Conservation (phyloP, 2,113 vertebrate genomes). For the Puntigrus tetrazona region DNA sequence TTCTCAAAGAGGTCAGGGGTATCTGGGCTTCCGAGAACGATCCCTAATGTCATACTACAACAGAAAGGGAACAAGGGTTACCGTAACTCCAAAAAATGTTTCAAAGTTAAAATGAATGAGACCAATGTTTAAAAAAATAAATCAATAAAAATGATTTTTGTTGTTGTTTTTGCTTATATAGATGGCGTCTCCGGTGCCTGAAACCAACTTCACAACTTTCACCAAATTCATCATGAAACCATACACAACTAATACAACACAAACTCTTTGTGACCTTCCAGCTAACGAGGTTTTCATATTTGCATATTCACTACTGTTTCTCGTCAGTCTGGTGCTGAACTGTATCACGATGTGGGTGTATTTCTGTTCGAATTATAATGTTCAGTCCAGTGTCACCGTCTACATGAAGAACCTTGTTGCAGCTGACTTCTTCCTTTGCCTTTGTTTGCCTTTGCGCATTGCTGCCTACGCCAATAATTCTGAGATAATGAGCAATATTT, state of each 20-base stretch:
- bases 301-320: conserved; percentile 63
- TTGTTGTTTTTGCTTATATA: background rate
- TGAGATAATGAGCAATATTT: conserved; percentile 37
- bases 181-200: background rate
- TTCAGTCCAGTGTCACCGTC: conserved; percentile 61
- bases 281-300: conserved; percentile 59
- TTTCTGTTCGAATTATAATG: conserved; percentile 56
- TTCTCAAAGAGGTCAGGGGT: too few relatives aligned
- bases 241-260: background rate
- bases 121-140: background rate
- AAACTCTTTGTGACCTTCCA: background rate
- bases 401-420: conserved; percentile 74
- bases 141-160: background rate
- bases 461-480: conserved; percentile 53
- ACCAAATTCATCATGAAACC: background rate
- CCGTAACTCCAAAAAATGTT: background rate
- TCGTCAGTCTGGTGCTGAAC: conserved; percentile 69
- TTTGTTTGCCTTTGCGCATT: conserved; percentile 69
- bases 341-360: conserved; percentile 69
- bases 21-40: too few relatives aligned
- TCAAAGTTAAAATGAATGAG: background rate
- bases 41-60: too few relatives aligned
- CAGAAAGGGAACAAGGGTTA: too few relatives aligned
- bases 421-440: conserved; percentile 71
- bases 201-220: background rate